These are phyloP conservation scores for Dynastes maya DNA, from an alignment of 2,888 invertebrate species.

Conservation along the genomic window DNA sequence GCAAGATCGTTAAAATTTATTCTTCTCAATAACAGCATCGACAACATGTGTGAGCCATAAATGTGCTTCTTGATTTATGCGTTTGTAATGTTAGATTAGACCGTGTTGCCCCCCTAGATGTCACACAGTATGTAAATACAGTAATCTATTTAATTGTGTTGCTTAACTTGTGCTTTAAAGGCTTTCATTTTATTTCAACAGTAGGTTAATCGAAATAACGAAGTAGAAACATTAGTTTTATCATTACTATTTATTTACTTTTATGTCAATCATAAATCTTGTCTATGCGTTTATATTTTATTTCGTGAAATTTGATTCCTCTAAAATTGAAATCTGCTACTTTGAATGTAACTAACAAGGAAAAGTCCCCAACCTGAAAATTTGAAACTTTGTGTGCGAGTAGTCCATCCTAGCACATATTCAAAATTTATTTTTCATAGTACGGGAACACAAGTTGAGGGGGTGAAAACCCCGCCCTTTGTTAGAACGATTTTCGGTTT, in stretches of 20 bases:
- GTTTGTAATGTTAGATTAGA: background rate
- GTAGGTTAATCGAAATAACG: background rate
- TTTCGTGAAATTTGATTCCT: background rate
- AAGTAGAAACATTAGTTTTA: background rate
- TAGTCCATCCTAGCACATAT: no score
- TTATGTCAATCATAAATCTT: background rate
- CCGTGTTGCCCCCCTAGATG: background rate
- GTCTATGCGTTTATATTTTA: no score
- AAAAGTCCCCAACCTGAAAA: no score
- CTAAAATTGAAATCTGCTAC: background rate
- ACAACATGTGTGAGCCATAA: conserved; percentile 8
- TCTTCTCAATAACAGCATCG: conserved; percentile 30
- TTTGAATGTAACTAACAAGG: background rate
- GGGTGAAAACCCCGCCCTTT: no score
- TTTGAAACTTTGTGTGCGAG: no score
- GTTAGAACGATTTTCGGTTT: no score
- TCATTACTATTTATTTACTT: background rate
- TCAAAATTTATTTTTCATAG: no score
- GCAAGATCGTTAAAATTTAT: conserved; percentile 30
- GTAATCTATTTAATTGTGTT: no score
- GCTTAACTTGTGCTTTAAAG: background rate
- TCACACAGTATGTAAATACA: background rate
- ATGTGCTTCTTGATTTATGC: conserved; percentile 16
- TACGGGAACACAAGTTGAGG: no score
- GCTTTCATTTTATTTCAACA: background rate